phyloP scores from a whole-genome alignment of 92 coral and sea anemone genomes.

The Umimayanthus kanabou region DNA sequence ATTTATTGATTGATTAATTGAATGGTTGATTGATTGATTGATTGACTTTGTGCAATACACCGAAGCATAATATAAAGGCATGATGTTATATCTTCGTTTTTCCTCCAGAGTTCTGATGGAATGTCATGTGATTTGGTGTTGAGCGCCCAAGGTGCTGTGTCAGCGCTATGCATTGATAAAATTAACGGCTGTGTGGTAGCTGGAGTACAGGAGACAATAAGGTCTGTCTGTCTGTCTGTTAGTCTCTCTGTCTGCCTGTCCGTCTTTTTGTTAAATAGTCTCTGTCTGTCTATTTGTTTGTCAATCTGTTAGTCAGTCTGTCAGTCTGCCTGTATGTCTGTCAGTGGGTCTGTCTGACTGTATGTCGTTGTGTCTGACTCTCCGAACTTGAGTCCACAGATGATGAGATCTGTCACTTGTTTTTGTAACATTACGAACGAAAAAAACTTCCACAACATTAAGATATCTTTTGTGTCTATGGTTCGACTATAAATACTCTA shows the following conservation, averaged over 20 bases:
- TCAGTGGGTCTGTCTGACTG: too few relatives aligned
- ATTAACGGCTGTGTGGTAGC: slow-evolving; percentile 92
- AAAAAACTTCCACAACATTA: too few relatives aligned
- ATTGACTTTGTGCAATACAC: not conserved
- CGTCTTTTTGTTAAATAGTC: too few relatives aligned
- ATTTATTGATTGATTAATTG: not conserved
- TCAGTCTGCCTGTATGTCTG: too few relatives aligned
- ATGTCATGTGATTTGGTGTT: slow-evolving; percentile 94
- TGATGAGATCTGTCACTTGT: too few relatives aligned
- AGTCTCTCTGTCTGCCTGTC: not conserved
- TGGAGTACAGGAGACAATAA: slow-evolving; percentile 89
- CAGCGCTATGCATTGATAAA: slow-evolving; percentile 95
- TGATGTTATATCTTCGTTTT: not conserved
- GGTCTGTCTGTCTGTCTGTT: slow-evolving; percentile 38
- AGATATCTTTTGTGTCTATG: too few relatives aligned
- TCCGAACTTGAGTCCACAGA: not conserved
- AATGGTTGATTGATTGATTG: not conserved
- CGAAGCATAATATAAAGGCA: not conserved
- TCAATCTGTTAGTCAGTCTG: not conserved
- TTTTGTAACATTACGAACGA: too few relatives aligned
- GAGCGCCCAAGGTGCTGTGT: slow-evolving; percentile 91
- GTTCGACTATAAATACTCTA: not conserved
- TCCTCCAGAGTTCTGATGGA: slow-evolving; percentile 83
- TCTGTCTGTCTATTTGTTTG: not conserved
- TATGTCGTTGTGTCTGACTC: not conserved